Conservation (phyloP, 2,113 vertebrate species). For the Pipra filicauda region DNA sequence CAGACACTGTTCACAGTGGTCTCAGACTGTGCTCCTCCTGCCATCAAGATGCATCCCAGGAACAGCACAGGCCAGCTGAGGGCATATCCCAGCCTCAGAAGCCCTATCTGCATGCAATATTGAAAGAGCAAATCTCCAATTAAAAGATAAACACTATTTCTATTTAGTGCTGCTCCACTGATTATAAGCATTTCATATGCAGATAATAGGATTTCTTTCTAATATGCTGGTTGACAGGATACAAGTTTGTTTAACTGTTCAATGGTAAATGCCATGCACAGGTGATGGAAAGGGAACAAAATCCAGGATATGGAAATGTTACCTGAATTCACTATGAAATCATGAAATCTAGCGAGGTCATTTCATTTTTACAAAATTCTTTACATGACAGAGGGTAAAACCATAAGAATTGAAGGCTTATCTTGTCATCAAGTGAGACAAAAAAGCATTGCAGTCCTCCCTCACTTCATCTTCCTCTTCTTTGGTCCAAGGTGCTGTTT, state of each 20-base stretch:
- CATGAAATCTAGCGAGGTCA: neutral
- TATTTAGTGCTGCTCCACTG: slow-evolving; percentile 44
- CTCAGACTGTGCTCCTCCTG: neutral
- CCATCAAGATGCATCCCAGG: neutral
- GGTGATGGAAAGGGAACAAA: slow-evolving; percentile 4
- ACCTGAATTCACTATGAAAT: slow-evolving; percentile 53
- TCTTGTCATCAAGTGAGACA: slow-evolving; percentile 43
- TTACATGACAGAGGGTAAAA: slow-evolving; percentile 70
- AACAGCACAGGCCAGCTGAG: neutral
- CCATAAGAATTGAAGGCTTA: slow-evolving; percentile 55
- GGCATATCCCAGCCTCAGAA: neutral
- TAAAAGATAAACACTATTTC: slow-evolving; percentile 42
- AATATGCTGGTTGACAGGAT: neutral
- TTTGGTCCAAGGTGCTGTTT: slow-evolving; percentile 83
- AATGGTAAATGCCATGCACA: slow-evolving; percentile 32
- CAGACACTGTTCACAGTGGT: neutral
- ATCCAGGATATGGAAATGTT: slow-evolving; percentile 32
- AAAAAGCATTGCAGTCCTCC: slow-evolving; percentile 16
- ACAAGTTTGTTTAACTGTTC: slow-evolving; percentile 6
- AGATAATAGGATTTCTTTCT: slow-evolving; percentile 43
- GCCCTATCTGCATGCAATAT: slow-evolving; percentile 63
- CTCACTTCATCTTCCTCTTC: slow-evolving; percentile 89
- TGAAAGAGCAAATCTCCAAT: slow-evolving; percentile 49
- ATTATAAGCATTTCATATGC: slow-evolving; percentile 45
- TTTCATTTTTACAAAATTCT: slow-evolving; percentile 66